phyloP scores from a whole-genome alignment of 2,888 invertebrate genomes.

The Agrotis ipsilon region DNA sequence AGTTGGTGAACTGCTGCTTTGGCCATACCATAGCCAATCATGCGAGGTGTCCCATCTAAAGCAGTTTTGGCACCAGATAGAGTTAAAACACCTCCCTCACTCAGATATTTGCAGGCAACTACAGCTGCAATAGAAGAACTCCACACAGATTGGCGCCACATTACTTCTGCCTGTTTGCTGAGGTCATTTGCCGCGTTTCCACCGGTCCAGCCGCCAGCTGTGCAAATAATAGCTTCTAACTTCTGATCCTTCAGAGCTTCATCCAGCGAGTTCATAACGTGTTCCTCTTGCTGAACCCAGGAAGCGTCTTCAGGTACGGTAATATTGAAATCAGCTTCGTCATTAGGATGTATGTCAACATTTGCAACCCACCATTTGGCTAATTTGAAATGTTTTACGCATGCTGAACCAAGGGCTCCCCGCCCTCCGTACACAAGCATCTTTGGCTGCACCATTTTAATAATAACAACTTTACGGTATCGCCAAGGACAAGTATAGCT shows the following conservation, averaged over 20 bases:
- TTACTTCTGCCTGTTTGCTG: conserved; percentile 96
- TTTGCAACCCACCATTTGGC: conserved; percentile 98
- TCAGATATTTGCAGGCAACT: conserved; percentile 96
- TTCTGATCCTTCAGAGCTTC: conserved; percentile 94
- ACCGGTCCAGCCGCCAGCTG: conserved; percentile 99
- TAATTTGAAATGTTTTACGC: conserved; percentile 96
- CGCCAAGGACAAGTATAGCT: background rate
- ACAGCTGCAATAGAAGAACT: conserved; percentile 97
- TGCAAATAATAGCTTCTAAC: conserved; percentile 98
- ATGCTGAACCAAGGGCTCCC: conserved; percentile 97
- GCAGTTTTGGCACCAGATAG: conserved; percentile 99
- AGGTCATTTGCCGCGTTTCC: conserved; percentile 98
- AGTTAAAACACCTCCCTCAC: conserved; percentile 96
- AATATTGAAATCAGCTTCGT: conserved; percentile 97
- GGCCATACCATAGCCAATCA: conserved; percentile 93
- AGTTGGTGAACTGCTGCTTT: conserved; percentile 99
- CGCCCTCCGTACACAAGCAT: conserved; percentile 98
- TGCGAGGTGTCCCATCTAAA: conserved; percentile 95
- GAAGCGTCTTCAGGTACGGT: conserved; percentile 94
- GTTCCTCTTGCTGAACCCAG: conserved; percentile 95
- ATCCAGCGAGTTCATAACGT: conserved; percentile 93
- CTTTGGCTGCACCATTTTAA: conserved; percentile 91
- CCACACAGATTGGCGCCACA: conserved; percentile 99
- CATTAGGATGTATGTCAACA: conserved; percentile 95
- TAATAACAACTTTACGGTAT: background rate